These are phyloP conservation scores for Amazona vittata DNA, from an alignment of 2,113 vertebrate species.

Conservation along the genomic window DNA sequence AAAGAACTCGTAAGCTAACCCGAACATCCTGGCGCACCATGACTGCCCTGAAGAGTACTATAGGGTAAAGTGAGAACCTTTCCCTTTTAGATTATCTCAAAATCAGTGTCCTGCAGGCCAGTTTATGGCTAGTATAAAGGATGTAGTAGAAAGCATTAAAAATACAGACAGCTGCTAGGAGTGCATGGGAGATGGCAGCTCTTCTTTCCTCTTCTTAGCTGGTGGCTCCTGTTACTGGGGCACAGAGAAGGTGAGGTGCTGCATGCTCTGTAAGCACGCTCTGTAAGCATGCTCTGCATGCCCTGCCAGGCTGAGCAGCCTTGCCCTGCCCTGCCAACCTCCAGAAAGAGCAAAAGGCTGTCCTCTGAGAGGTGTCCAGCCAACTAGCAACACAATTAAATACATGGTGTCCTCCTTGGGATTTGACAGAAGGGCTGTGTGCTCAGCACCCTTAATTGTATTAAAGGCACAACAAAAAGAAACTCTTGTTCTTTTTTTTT, in stretches of 20 bases:
- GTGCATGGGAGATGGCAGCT: neutral
- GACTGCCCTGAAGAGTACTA: neutral
- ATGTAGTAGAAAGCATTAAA: neutral
- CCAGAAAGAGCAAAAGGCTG: neutral
- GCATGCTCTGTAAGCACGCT: neutral
- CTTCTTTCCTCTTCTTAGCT: fast-evolving
- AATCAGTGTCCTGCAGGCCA: neutral
- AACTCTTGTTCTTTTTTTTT: neutral
- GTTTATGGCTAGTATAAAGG: neutral
- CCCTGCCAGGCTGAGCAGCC: neutral
- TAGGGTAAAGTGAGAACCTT: neutral
- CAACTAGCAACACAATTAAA: neutral
- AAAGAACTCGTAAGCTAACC: neutral
- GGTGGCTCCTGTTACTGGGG: fast-evolving
- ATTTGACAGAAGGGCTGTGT: neutral
- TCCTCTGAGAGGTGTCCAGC: no score
- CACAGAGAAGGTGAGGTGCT: neutral
- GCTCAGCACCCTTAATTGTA: neutral
- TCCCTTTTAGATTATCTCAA: neutral
- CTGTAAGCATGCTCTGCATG: no score
- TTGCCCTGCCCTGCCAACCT: neutral
- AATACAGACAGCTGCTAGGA: neutral
- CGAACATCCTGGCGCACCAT: neutral
- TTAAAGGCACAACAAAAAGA: neutral
- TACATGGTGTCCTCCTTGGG: fast-evolving